phyloP scores from a whole-genome alignment of 2,888 invertebrate species.

The Pinctada fucata region DNA sequence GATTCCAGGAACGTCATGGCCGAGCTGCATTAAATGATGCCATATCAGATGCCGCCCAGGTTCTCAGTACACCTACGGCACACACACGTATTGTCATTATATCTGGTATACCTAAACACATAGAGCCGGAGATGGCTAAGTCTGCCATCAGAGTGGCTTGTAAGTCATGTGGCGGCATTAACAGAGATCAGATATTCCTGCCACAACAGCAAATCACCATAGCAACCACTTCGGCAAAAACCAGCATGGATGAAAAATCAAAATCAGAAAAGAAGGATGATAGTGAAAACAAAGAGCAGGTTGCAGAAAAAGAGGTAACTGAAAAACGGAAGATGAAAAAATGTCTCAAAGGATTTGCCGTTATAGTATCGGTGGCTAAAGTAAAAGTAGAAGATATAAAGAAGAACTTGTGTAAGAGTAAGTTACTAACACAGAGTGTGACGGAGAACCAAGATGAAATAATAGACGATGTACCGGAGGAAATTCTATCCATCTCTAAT shows the following conservation, averaged over 20 bases:
- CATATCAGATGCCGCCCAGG: slow-evolving; percentile 66
- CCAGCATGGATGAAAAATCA: neutral
- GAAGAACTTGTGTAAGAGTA: slow-evolving; percentile 66
- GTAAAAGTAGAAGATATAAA: slow-evolving; percentile 70
- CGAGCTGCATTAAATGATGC: slow-evolving; percentile 65
- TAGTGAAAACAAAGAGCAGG: slow-evolving; percentile 26
- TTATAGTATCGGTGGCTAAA: slow-evolving; percentile 68
- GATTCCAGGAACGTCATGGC: slow-evolving; percentile 68
- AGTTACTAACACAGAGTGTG: slow-evolving; percentile 59
- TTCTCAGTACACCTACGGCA: slow-evolving; percentile 62
- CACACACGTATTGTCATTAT: slow-evolving; percentile 71
- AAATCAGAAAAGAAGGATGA: slow-evolving; percentile 40
- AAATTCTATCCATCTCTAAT: slow-evolving; percentile 64
- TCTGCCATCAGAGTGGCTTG: slow-evolving; percentile 65
- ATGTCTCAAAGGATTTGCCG: slow-evolving; percentile 67
- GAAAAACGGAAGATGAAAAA: slow-evolving; percentile 6
- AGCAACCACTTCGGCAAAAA: slow-evolving; percentile 2
- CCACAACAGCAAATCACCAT: slow-evolving; percentile 46
- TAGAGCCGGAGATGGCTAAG: slow-evolving; percentile 59
- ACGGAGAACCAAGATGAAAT: slow-evolving; percentile 58
- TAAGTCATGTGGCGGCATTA: slow-evolving; percentile 69
- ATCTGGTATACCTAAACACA: slow-evolving; percentile 68
- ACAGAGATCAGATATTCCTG: slow-evolving; percentile 71
- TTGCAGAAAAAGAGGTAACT: slow-evolving; percentile 9
- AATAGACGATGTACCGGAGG: slow-evolving; percentile 62